Percentiles rank a stretch among this genome's conserved stretches.
Conservation (phyloP, 2,113 vertebrate genomes). For the Capreolus pygargus region DNA sequence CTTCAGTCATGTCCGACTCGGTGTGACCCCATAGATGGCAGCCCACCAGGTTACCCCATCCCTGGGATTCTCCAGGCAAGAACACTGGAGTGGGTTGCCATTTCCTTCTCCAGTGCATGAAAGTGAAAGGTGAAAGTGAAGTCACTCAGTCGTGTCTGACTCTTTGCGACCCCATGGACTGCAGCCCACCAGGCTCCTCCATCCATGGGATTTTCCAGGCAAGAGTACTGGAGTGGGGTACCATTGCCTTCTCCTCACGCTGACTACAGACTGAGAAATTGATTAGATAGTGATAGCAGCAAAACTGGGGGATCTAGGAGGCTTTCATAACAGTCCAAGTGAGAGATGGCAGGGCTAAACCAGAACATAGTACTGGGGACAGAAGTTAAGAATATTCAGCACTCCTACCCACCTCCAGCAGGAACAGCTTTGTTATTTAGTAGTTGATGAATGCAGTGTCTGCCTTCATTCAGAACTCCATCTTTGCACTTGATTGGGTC, state of each 20-base stretch:
- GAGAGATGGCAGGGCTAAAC: neutral
- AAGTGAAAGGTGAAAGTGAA: neutral
- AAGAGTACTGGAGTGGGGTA: neutral
- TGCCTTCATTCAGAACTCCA: neutral
- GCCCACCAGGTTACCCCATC: accelerated
- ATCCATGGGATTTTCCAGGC: neutral
- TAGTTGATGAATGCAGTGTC: neutral
- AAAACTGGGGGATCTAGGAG: neutral
- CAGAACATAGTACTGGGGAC: neutral
- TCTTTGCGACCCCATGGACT: accelerated
- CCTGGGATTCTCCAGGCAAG: neutral
- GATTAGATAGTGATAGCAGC: neutral
- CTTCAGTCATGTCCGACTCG: neutral
- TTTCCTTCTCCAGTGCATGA: neutral
- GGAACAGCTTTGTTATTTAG: neutral
- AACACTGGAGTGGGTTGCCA: neutral
- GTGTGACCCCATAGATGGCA: accelerated
- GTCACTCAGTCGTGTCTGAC: accelerated
- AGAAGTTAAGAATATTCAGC: neutral
- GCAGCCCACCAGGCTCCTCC: neutral
- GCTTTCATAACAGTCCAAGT: neutral
- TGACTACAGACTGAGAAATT: neutral
- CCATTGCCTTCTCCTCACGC: neutral
- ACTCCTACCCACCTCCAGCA: neutral
- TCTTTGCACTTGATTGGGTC: neutral